phyloP scores from a whole-genome alignment of 2,113 vertebrate species.

The Lasiurus cinereus region DNA sequence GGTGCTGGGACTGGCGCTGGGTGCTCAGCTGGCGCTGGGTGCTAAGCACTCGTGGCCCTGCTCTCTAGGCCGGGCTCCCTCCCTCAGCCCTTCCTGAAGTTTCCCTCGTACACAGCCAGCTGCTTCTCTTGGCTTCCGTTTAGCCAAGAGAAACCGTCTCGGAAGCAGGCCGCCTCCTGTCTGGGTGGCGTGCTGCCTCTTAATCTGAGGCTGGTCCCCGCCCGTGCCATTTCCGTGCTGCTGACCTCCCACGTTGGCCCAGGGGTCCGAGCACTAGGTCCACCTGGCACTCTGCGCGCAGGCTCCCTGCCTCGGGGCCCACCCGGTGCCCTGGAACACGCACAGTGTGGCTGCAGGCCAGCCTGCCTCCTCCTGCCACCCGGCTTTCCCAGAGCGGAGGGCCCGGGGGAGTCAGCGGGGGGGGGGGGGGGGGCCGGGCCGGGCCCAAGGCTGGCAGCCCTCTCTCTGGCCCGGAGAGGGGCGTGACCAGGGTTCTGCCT shows the following conservation, averaged over 20 bases:
- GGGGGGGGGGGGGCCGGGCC: fast-evolving
- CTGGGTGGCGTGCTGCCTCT: fast-evolving
- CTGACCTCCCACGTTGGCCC: neutral
- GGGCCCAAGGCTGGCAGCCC: neutral
- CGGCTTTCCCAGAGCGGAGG: neutral
- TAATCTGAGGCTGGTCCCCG: fast-evolving
- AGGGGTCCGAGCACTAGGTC: neutral
- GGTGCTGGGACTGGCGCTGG: too few species aligned
- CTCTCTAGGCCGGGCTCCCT: fast-evolving
- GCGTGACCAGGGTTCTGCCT: fast-evolving
- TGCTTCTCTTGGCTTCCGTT: neutral
- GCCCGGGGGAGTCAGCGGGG: neutral
- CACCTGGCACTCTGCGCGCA: neutral
- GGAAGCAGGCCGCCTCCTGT: fast-evolving
- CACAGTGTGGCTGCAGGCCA: fast-evolving
- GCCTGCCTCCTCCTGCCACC: fast-evolving
- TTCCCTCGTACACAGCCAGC: neutral
- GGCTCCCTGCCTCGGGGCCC: neutral
- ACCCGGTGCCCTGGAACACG: neutral
- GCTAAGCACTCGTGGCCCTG: neutral
- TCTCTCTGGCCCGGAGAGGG: fast-evolving
- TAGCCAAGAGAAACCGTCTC: fast-evolving
- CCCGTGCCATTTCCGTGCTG: fast-evolving
- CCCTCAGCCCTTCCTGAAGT: fast-evolving
- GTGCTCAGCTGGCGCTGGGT: fast-evolving